Evolutionary conservation across 1,140 invertebrate species (phyloP), one percentile per base, ranked within the genome.

Genomic region (Pseudomyrmex flavicornis): DNA sequence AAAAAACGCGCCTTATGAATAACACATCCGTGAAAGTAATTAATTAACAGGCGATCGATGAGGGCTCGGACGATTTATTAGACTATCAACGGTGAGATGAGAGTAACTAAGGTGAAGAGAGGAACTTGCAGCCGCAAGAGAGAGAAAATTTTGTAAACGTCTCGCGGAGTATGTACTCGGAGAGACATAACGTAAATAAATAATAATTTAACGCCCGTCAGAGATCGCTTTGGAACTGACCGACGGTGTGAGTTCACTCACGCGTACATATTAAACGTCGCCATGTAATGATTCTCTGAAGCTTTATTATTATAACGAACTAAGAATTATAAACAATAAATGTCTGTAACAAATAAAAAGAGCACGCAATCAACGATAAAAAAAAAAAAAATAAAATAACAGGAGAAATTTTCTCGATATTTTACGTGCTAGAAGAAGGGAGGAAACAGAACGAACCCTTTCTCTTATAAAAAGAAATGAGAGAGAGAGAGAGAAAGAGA

Each of bases 281-380:
- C 76, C 86, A 89, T 89, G 85, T 89, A 90, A 88, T 89, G 83
- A 91, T 93, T 92, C 89, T 88, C 91, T 93, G 88, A 93, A 92
- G 92, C 84, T 93, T 91, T 93, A 93, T 88, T 93, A 93, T 88
- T 90, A 92, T 93, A 92, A 92, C 74, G 85, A 92, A 35, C 87
- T 92, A 94, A 92, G 92, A 87, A 94, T 93, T 93, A 94, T 94
- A 91, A 92, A 92, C 92, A 93, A 93, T 93, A 90, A 92, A 93
- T 93, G 93, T 94, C 93, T 93, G 93, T 94, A 94, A 94, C 93
- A 90, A 94, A 94, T 93, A 94, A 94, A 93, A 91, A 90, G 88
- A 93, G 91, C 91, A 93, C 90, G 91, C 91, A 93, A 88, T 88
- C 86, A 92, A 89, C 80, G 63, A 87, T 35, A 35, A 35, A 35